Evolutionary conservation across 2,797 vertebrate species (phyloP).

Genomic region (Aythya fuligula): DNA sequence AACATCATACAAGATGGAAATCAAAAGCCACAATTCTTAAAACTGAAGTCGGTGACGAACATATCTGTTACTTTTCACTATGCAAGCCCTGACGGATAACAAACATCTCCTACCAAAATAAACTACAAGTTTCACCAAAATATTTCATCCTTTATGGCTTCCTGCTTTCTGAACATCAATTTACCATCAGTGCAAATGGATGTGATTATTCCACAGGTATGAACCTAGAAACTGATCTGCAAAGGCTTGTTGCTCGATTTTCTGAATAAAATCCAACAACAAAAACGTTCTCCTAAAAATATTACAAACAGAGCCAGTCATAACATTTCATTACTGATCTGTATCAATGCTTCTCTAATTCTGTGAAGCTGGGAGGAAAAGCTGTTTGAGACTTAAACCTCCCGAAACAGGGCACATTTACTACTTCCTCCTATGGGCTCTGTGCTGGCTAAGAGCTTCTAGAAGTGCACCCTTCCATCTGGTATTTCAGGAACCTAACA

Average conservation of each 20-base stretch:
- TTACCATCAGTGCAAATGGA: fast-evolving
- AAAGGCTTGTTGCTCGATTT: neutral
- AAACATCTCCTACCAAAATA: neutral
- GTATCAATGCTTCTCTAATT: neutral
- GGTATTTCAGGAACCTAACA: neutral
- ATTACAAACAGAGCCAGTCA: neutral
- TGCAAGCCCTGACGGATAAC: neutral
- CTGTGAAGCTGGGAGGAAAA: neutral
- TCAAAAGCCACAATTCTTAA: neutral
- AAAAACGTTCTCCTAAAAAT: neutral
- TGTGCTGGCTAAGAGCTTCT: neutral
- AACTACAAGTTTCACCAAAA: neutral
- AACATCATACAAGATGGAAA: neutral
- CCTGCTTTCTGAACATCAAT: neutral
- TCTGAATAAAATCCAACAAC: neutral
- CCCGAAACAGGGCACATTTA: neutral
- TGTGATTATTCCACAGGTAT: neutral
- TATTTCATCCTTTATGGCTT: neutral
- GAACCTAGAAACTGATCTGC: neutral
- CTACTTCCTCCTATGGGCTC: neutral
- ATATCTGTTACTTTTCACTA: neutral
- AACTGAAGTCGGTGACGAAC: neutral
- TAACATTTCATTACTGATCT: neutral
- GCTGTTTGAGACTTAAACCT: neutral
- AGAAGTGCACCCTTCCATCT: neutral